Evolutionary conservation across 2,113 vertebrate species (phyloP), one percentile per base, ranked within the genome.

Genomic region (Bos javanicus): DNA sequence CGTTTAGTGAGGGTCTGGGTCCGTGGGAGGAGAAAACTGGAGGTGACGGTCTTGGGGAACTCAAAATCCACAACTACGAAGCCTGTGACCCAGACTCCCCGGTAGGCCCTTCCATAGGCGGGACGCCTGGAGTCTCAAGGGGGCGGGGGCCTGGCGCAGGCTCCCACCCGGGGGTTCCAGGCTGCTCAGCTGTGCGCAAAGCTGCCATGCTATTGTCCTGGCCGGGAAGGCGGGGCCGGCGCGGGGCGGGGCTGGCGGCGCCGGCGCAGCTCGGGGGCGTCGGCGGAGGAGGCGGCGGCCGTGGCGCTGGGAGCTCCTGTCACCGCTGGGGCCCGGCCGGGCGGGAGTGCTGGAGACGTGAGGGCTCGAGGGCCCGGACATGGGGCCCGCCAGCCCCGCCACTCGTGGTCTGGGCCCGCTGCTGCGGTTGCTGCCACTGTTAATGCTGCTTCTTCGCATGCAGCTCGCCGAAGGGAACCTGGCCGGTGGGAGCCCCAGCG

Each of bases 261-360:
- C 98, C 99, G 97, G 99, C 98, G 93, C 86, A 99, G 99, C 96
- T 99, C 98, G 97, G 99, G 99, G 97, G 88, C 71, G 92, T 93
- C 33, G 95, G 94, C 94, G 94, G 90, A 57, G 96, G 97, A 2
- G 93, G 95, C 10, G 87, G 95, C 13, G 92, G 89, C 67, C 82
- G 94, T 19, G 94, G 98, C 76, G 91, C 97, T 87, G 95, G 97
- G 95, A 98, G 97, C 97, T 97, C 97, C 97, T 98, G 98, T 98
- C 98, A 96, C 98, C 96, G 92, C 97, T 76, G 90, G 98, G 97
- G 95, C 64, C 39, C 92, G 94, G 97, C 96, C 74, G 91, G 95
- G 97, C 76, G 95, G 95, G 97, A 96, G 97, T 13, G 56, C 83
- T 52, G 82, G 98, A 94, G 90, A 95, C 96, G 28, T 56, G 95